Conservation (phyloP, 2,113 vertebrate species). For the Bufo bufo region DNA sequence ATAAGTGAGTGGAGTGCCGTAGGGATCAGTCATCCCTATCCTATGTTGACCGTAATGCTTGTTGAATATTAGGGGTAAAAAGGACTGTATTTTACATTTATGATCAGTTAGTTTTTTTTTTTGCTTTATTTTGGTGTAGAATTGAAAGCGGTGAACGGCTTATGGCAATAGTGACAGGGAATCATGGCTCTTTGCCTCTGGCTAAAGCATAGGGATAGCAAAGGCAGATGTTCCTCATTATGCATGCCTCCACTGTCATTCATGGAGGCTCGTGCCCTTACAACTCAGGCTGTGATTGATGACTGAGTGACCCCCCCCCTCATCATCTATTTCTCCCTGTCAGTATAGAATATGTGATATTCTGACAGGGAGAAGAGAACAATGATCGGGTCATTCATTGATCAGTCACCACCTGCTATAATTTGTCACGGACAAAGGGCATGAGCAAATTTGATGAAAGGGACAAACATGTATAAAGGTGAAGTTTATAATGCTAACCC, state of each 20-base stretch:
- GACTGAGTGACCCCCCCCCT: neutral
- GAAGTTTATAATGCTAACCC: neutral
- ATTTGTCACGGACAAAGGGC: neutral
- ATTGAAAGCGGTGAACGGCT: neutral
- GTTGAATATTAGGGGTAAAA: too few relatives aligned
- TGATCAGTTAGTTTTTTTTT: neutral
- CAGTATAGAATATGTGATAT: neutral
- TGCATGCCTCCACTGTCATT: neutral
- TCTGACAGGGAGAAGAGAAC: neutral
- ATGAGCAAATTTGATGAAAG: neutral
- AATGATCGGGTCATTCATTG: neutral
- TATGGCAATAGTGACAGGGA: neutral
- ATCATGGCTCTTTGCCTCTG: neutral
- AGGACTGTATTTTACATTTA: neutral
- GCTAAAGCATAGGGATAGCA: neutral
- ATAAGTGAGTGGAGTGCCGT: too few relatives aligned
- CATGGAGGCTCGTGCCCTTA: neutral
- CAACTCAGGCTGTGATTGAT: neutral
- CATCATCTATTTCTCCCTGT: conserved; percentile 7
- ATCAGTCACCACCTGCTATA: neutral
- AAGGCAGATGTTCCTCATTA: neutral
- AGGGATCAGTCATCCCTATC: too few relatives aligned
- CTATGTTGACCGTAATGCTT: too few relatives aligned
- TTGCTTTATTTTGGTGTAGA: neutral
- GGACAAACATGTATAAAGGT: neutral